These are phyloP conservation scores for Tetraneura akinire DNA, from an alignment of 1,140 invertebrate genomes.

Conservation along the genomic window DNA sequence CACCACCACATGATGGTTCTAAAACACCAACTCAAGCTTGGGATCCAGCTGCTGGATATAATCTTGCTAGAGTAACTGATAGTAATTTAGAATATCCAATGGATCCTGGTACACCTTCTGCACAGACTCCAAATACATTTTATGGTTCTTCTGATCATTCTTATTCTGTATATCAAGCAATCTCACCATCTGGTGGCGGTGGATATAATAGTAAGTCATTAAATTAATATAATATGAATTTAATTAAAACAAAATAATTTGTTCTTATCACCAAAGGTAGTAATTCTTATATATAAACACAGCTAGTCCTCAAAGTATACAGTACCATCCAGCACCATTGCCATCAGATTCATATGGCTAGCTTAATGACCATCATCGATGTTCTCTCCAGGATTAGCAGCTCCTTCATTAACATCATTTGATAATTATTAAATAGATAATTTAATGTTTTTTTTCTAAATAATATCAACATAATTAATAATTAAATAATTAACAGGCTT, in stretches of 20 bases:
- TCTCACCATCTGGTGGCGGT: constrained; percentile 68
- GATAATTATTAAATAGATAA: background rate
- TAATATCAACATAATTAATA: background rate
- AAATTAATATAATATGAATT: constrained; percentile 66
- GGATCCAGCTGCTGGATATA: constrained; percentile 86
- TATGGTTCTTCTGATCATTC: constrained; percentile 75
- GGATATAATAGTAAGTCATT: constrained; percentile 61
- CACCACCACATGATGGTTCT: constrained; percentile 88
- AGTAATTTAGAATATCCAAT: constrained; percentile 61
- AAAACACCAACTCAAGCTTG: constrained; percentile 81
- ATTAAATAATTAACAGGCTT: constrained; percentile 30
- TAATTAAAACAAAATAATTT: constrained; percentile 68
- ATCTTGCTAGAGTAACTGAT: constrained; percentile 78
- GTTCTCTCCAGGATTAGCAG: constrained; percentile 34
- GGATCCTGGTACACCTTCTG: constrained; percentile 82
- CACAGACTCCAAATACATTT: constrained; percentile 89
- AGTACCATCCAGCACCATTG: constrained; percentile 40
- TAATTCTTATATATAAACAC: constrained; percentile 33
- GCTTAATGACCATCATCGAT: constrained; percentile 48
- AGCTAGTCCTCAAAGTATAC: constrained; percentile 32
- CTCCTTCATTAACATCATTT: constrained; percentile 44
- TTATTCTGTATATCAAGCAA: constrained; percentile 87
- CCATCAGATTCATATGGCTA: constrained; percentile 40
- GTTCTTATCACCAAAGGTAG: constrained; percentile 1
- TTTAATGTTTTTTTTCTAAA: background rate